Evolutionary conservation across 1,140 invertebrate species (phyloP).

Genomic region (Agrypnia vestita): DNA sequence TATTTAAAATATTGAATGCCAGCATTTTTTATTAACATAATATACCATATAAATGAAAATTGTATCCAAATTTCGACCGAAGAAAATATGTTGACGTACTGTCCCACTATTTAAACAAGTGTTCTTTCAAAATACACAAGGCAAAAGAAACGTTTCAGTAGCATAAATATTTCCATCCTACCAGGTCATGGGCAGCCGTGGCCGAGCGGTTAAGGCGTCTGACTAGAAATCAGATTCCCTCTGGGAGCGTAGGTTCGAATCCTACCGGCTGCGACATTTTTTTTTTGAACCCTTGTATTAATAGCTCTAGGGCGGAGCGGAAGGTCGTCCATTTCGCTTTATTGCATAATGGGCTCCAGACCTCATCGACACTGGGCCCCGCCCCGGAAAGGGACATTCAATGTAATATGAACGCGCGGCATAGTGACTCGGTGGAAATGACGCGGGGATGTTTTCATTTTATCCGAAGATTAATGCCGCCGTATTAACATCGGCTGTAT

Average conservation of each 20-base stretch:
- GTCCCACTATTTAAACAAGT: no score
- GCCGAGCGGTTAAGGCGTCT: conserved; percentile 73
- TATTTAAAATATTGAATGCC: no score
- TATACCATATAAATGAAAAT: no score
- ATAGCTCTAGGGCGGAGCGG: not conserved
- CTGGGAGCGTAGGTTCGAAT: conserved; percentile 73
- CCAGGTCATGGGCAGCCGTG: conserved; percentile 47
- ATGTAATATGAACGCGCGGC: not conserved
- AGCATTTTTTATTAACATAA: no score
- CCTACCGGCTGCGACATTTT: conserved; percentile 64
- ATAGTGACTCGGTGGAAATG: not conserved
- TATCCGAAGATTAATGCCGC: not conserved
- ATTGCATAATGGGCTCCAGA: not conserved
- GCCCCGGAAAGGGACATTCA: not conserved
- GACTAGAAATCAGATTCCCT: conserved; percentile 74
- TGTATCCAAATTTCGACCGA: no score
- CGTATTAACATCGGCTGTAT: conserved; percentile 3
- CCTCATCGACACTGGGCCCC: not conserved
- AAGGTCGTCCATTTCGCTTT: not conserved
- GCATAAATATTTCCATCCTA: no score
- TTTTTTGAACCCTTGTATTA: not conserved
- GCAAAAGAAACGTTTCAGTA: no score
- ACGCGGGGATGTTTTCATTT: not conserved
- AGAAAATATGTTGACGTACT: no score
- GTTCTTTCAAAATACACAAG: no score